Evolutionary conservation across 1,140 invertebrate species (phyloP), one percentile per base, ranked within the genome.

Genomic region (Megalonaias nervosa): DNA sequence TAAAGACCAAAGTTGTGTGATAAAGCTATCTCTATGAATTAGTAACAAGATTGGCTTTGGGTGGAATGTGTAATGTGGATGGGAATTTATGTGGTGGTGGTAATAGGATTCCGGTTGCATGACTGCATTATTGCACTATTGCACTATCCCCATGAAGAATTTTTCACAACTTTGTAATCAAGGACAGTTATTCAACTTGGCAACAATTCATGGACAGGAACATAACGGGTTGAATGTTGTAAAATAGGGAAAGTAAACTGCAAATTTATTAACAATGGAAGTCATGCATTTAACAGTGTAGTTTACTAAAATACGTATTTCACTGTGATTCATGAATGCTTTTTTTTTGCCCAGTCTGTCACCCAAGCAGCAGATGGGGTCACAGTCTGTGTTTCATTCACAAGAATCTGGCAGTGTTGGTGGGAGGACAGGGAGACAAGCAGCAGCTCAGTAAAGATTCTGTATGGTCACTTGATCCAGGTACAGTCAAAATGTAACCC

Each of bases 381-480:
- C 87, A 88, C 69, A 84, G 85, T 17, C 67, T 90, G 71, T 82
- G 86, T 81, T 79, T 89, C 75, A 77, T 86, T 13, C 78, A 84
- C 75, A 81, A 83, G 23, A 80, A 86, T 56, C 71, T 80, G 23
- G 86, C 87, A 14, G 81, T 90, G 12, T 71, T 90, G 38, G 85
- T 90, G 75, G 89, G 89, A 31, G 89, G 89, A n/a, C 89, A 90
- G 67, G 88, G 89, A 16, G 88, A 89, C 13, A 87, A 87, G 77
- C 85, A 88, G 59, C 85, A 86, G 38, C 81, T 89, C 14, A 85
- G 83, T 72, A 86, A 82, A 73, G 89, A 90, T 71, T 86, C 88
- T 55, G 81, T 89, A 13, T 90, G 89, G 89, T 67, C 81, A 23
- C 82, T 89, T 11, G 80, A 89, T 76, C 78, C 87, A 80, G 88